Evolutionary conservation across 2,888 invertebrate species (phyloP).

Genomic region (Hydraecia micacea): DNA sequence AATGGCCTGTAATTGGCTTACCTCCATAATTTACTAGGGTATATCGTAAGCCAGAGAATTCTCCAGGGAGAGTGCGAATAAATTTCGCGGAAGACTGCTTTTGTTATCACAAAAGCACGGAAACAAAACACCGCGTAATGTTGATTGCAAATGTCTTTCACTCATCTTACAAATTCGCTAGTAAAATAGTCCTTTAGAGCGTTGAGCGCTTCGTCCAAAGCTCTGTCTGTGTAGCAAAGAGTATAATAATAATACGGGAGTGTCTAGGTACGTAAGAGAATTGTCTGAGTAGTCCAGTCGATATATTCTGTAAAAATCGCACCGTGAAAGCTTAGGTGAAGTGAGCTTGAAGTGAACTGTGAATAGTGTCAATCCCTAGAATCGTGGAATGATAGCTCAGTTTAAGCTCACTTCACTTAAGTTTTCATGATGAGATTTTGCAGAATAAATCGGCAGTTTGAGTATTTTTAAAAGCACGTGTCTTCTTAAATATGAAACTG

Average conservation of each 20-base stretch:
- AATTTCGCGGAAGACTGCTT: background rate
- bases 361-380: too few species aligned
- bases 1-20: constrained; percentile 35
- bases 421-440: too few species aligned
- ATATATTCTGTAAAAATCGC: background rate
- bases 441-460: background rate
- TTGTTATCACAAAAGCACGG: background rate
- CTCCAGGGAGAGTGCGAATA: background rate
- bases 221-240: background rate
- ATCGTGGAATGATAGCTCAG: too few species aligned
- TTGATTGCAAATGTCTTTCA: background rate
- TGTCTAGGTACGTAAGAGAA: background rate
- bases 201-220: background rate
- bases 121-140: background rate
- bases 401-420: too few species aligned
- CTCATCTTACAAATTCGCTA: background rate
- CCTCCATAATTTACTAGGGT: constrained; percentile 16
- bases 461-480: background rate
- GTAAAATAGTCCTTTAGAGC: background rate
- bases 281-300: background rate
- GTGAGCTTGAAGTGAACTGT: too few species aligned
- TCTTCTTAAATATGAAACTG: background rate
- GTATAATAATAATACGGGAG: too few species aligned
- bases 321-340: too few species aligned
- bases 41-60: constrained; percentile 10